Conservation (phyloP, 2,113 vertebrate genomes). For the Varanus salvator region DNA sequence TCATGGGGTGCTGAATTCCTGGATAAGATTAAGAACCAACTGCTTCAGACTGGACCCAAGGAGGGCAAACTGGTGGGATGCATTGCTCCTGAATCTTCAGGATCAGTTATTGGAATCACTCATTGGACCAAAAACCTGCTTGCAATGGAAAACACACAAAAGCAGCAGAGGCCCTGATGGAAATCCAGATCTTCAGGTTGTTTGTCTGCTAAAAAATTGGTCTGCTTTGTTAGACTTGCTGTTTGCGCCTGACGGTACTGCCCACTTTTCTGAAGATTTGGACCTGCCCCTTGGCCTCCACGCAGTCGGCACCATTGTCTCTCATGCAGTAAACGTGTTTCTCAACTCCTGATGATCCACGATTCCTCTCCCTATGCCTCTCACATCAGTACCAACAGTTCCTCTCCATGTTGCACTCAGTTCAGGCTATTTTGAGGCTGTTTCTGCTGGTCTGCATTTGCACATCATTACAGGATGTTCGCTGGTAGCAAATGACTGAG, state of each 20-base stretch:
- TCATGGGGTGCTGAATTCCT: neutral
- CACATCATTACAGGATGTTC: slow-evolving; percentile 18
- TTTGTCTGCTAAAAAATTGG: neutral
- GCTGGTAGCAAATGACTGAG: neutral
- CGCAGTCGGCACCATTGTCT: neutral
- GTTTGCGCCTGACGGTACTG: neutral
- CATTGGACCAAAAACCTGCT: neutral
- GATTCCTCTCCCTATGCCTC: neutral
- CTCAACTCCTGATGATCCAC: neutral
- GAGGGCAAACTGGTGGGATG: too few relatives aligned
- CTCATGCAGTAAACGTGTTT: neutral
- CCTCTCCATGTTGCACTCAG: neutral
- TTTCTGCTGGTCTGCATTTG: neutral
- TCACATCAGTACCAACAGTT: neutral
- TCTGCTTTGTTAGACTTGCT: neutral
- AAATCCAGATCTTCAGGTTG: neutral
- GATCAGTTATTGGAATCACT: neutral
- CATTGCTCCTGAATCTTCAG: neutral
- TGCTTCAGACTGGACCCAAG: neutral
- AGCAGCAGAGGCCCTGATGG: neutral
- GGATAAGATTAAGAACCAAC: neutral
- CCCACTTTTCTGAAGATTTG: neutral
- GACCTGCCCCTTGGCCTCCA: too few relatives aligned
- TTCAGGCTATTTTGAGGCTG: slow-evolving; percentile 6
- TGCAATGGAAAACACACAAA: neutral